These are phyloP conservation scores for Notarius quadriscutis DNA, from an alignment of 2,113 vertebrate species.

Conservation along the genomic window DNA sequence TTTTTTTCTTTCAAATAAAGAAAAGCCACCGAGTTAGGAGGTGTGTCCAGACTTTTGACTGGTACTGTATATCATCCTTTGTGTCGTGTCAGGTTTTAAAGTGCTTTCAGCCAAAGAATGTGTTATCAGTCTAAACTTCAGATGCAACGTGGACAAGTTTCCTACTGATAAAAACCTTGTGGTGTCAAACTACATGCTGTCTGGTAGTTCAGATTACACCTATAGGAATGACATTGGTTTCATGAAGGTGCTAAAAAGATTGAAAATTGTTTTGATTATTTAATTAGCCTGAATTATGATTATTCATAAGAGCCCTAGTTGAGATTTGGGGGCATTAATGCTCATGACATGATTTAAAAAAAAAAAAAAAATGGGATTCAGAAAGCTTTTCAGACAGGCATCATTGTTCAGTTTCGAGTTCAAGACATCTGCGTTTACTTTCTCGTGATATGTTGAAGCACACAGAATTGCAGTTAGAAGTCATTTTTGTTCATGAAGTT, in stretches of 20 bases:
- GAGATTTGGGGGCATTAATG: not conserved
- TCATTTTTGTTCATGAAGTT: not conserved
- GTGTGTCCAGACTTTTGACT: too few relatives aligned
- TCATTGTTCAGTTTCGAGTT: not conserved
- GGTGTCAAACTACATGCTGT: not conserved
- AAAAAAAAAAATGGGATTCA: not conserved
- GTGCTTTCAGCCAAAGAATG: not conserved
- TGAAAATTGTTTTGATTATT: not conserved
- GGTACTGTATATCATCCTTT: not conserved
- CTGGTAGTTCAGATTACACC: not conserved
- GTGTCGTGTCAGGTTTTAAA: not conserved
- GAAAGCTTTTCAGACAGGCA: not conserved
- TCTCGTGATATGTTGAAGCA: too few relatives aligned
- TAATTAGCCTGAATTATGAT: not conserved
- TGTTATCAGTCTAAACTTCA: slow-evolving; percentile 7
- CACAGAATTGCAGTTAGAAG: not conserved
- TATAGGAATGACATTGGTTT: not conserved
- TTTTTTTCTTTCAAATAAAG: too few relatives aligned
- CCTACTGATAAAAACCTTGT: not conserved
- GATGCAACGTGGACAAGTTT: not conserved
- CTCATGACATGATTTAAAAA: not conserved
- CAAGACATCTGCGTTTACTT: not conserved
- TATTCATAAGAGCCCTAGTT: not conserved
- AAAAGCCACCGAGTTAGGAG: too few relatives aligned
- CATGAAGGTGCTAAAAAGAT: not conserved